Conservation (phyloP, 1,140 invertebrate species). For the Drosophila oshimai region DNA sequence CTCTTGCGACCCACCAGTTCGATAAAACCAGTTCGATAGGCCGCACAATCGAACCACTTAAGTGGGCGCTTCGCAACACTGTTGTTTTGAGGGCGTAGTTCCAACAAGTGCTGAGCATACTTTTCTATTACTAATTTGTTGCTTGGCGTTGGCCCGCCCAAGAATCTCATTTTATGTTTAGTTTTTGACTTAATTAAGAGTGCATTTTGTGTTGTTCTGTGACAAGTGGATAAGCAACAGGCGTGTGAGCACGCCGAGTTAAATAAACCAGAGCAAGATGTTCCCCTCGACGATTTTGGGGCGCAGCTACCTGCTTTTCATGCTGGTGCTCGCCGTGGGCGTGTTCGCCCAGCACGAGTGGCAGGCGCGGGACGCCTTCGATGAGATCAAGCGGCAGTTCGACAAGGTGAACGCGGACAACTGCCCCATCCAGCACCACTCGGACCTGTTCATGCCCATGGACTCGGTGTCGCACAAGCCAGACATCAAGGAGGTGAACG, state of each 20-base stretch:
- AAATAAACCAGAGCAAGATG: conserved; percentile 9
- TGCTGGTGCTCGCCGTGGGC: conserved; percentile 83
- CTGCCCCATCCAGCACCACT: conserved; percentile 93
- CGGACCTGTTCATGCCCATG: conserved; percentile 91
- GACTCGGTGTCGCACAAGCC: conserved; percentile 95
- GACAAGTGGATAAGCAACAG: no score
- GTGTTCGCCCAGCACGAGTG: conserved; percentile 94
- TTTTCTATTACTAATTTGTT: conserved; percentile 68
- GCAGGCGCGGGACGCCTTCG: conserved; percentile 93
- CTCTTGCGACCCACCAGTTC: neutral
- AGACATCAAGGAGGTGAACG: conserved; percentile 96
- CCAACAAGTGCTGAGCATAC: conserved; percentile 68
- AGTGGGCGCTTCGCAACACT: conserved; percentile 28
- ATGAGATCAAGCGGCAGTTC: conserved; percentile 92
- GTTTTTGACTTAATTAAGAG: conserved; percentile 12
- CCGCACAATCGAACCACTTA: neutral
- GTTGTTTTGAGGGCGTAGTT: conserved; percentile 71
- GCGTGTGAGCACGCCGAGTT: neutral
- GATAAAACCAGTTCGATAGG: conserved; percentile 2
- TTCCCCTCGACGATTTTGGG: conserved; percentile 63
- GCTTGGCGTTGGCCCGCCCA: conserved; percentile 24
- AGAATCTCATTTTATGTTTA: conserved; percentile 28
- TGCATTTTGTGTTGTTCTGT: conserved; percentile 11
- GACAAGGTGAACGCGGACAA: conserved; percentile 92
- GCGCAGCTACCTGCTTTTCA: conserved; percentile 71